Percentiles rank a stretch among this genome's conserved stretches.
phyloP scores from a whole-genome alignment of 2,888 invertebrate species.

The Itoplectis maculator region DNA sequence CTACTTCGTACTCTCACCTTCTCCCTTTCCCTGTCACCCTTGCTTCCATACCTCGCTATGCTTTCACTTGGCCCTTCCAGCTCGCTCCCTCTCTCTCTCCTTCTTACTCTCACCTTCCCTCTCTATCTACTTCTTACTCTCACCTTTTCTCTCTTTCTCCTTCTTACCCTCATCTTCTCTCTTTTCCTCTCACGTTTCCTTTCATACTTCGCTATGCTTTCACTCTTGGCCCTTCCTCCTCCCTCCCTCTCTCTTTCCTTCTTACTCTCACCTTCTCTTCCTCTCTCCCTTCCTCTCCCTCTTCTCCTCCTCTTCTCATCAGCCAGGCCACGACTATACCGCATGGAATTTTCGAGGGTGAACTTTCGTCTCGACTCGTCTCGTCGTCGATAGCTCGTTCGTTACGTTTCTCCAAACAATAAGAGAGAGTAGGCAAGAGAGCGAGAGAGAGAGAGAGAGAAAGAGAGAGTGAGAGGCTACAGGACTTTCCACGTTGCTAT shows the following conservation, averaged over 20 bases:
- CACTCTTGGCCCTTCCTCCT: no score
- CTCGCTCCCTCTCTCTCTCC: slow-evolving; percentile 19
- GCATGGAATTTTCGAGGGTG: slow-evolving; percentile 58
- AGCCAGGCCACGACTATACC: slow-evolving; percentile 38
- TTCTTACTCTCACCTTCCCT: slow-evolving; percentile 8
- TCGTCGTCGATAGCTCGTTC: slow-evolving; percentile 56
- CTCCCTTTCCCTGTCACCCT: no score
- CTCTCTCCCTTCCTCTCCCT: neutral
- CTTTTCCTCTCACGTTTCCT: no score
- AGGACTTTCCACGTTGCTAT: slow-evolving; percentile 21
- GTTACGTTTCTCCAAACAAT: slow-evolving; percentile 67
- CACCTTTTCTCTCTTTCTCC: no score
- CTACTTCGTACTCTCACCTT: no score
- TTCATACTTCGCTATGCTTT: no score
- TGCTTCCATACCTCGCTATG: no score
- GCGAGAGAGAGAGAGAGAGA: slow-evolving; percentile 36
- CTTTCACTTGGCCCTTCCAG: no score
- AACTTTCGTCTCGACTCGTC: slow-evolving; percentile 56
- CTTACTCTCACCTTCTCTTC: slow-evolving; percentile 1
- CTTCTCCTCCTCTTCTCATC: neutral
- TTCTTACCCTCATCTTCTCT: no score
- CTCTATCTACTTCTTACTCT: neutral
- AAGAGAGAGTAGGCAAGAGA: slow-evolving; percentile 59
- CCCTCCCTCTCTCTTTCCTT: slow-evolving; percentile 19
- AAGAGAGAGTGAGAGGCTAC: slow-evolving; percentile 16